phyloP scores from a whole-genome alignment of 2,888 invertebrate genomes.

The Apodemia hepburni region DNA sequence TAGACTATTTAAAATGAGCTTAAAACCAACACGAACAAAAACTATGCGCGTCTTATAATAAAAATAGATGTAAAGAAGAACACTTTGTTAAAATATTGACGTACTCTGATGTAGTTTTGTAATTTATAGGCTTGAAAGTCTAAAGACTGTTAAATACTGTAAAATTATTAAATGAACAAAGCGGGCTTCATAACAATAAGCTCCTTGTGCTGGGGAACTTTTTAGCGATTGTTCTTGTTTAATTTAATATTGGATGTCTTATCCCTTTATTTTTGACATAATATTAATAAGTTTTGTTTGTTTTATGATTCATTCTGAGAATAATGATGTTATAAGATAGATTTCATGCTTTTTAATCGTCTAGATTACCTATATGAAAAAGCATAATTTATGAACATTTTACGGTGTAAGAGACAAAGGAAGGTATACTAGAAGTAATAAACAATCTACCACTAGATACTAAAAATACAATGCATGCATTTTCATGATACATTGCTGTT shows the following conservation, averaged over 20 bases:
- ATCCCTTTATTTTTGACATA: neutral
- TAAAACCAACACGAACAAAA: no score
- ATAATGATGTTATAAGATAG: neutral
- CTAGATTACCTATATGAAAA: neutral
- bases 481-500: no score
- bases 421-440: no score
- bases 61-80: neutral
- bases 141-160: slow-evolving; percentile 10
- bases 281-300: neutral
- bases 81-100: neutral
- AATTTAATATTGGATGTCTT: slow-evolving; percentile 1
- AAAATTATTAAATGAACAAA: slow-evolving; percentile 8
- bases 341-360: neutral
- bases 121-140: slow-evolving; percentile 6
- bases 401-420: no score
- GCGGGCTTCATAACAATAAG: slow-evolving; percentile 13
- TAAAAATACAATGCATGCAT: no score
- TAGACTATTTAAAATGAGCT: no score
- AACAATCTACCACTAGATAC: no score
- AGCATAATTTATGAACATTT: neutral
- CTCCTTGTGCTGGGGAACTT: slow-evolving; percentile 8
- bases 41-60: neutral
- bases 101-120: neutral
- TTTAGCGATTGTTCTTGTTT: slow-evolving; percentile 10
- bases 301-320: neutral